Conservation (phyloP, 1,140 invertebrate genomes). For the Conus betulinus region DNA sequence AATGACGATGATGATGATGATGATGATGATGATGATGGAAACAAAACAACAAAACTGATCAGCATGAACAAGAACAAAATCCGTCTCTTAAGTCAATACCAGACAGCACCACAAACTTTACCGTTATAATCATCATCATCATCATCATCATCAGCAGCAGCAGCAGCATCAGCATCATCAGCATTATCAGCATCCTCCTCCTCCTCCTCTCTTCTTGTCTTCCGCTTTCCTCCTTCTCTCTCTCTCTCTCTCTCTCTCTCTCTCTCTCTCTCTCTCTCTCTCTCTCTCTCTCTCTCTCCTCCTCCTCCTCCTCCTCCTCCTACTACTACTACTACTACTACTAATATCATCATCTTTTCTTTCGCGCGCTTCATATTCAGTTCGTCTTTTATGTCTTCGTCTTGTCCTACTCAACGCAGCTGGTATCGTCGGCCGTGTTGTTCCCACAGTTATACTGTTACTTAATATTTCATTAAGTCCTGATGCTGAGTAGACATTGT, state of each 20-base stretch:
- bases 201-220: too few relatives aligned
- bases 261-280: background rate
- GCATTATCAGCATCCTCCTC: too few relatives aligned
- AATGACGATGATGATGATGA: conserved; percentile 11
- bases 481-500: too few relatives aligned
- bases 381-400: background rate
- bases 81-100: background rate
- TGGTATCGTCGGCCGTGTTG: too few relatives aligned
- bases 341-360: background rate
- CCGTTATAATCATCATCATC: too few relatives aligned
- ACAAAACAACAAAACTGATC: background rate
- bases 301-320: background rate
- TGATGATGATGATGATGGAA: background rate
- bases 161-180: too few relatives aligned
- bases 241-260: conserved; percentile 8
- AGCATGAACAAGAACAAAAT: background rate
- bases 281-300: background rate
- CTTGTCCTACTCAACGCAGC: too few relatives aligned
- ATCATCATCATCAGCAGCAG: too few relatives aligned
- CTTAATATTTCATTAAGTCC: too few relatives aligned
- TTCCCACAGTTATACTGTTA: too few relatives aligned
- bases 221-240: too few relatives aligned
- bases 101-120: too few relatives aligned
- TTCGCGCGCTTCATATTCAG: background rate
- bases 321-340: background rate